A percentile compares a stretch with the other conserved stretches of the same genome.
Evolutionary conservation across 1,140 invertebrate genomes (phyloP).

Genomic region (Apis florea): DNA sequence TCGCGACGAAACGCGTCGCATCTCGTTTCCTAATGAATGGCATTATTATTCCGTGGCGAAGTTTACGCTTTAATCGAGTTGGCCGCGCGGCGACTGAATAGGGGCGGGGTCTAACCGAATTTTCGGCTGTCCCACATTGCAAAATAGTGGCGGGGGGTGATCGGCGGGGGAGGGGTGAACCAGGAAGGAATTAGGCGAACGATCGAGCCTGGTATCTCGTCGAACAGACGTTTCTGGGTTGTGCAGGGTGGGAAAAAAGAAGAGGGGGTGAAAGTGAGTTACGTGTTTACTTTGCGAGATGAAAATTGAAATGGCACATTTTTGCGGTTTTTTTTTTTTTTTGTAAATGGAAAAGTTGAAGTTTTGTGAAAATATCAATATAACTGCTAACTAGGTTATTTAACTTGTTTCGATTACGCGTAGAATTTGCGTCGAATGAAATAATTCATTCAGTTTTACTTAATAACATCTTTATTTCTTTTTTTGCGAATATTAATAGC

Average conservation of each 20-base stretch:
- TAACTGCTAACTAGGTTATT: too few relatives aligned
- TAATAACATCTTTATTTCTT: too few relatives aligned
- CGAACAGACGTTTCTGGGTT: background rate
- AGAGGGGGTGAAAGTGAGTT: background rate
- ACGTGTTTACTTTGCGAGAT: too few relatives aligned
- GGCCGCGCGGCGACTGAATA: slow-evolving; percentile 1
- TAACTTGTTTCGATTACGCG: too few relatives aligned
- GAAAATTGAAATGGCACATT: too few relatives aligned
- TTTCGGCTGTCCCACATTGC: slow-evolving; percentile 27
- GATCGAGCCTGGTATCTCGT: background rate
- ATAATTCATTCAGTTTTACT: too few relatives aligned
- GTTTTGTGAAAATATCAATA: too few relatives aligned
- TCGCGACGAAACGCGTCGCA: background rate
- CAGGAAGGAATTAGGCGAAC: slow-evolving; percentile 11
- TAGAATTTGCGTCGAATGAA: too few relatives aligned
- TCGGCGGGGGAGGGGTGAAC: background rate
- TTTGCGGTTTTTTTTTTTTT: too few relatives aligned
- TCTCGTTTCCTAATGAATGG: background rate
- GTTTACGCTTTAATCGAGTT: slow-evolving; percentile 38
- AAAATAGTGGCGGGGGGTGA: background rate
- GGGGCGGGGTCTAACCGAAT: slow-evolving; percentile 44
- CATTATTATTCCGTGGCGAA: slow-evolving; percentile 23
- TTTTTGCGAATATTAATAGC: too few relatives aligned
- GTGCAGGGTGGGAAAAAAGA: too few relatives aligned
- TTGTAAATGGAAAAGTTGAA: too few relatives aligned